Percentiles rank a stretch among this genome's conserved stretches.
phyloP scores from a whole-genome alignment of 1,140 invertebrate genomes.

The Sipha flava region DNA sequence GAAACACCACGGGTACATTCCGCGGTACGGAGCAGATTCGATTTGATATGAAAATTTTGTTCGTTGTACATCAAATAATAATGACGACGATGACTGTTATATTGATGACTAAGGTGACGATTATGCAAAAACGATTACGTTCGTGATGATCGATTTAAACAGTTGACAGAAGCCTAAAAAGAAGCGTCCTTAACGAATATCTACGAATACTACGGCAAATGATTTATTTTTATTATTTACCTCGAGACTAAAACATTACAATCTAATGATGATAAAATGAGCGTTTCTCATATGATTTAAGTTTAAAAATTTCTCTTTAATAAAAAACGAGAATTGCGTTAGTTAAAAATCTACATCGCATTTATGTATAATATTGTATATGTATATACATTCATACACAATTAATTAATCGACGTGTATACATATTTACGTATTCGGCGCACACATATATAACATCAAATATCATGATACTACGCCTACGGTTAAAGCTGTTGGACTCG shows the following conservation, averaged over 20 bases:
- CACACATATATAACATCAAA: too few species aligned
- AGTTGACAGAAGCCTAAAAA: constrained; percentile 1
- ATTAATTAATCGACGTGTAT: too few species aligned
- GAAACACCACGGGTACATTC: not conserved
- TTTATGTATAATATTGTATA: not conserved
- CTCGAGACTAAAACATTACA: not conserved
- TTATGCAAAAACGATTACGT: not conserved
- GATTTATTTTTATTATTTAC: not conserved
- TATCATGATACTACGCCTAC: too few species aligned
- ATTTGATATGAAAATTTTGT: not conserved
- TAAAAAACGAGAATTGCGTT: not conserved
- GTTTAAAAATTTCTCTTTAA: not conserved
- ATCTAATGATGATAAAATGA: constrained; percentile 33
- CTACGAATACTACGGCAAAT: constrained; percentile 6
- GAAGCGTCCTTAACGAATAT: constrained; percentile 15
- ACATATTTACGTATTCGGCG: too few species aligned
- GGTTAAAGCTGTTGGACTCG: too few species aligned
- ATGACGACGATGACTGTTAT: not conserved
- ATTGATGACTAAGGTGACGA: not conserved
- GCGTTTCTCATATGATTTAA: constrained; percentile 28
- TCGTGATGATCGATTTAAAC: not conserved
- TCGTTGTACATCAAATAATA: not conserved
- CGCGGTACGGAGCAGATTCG: not conserved
- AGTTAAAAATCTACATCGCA: not conserved
- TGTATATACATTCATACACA: too few species aligned